Percentiles rank a stretch among this genome's conserved stretches.
These are phyloP conservation scores for Eupithecia vulgata DNA, from an alignment of 2,888 invertebrate species.

Conservation along the genomic window DNA sequence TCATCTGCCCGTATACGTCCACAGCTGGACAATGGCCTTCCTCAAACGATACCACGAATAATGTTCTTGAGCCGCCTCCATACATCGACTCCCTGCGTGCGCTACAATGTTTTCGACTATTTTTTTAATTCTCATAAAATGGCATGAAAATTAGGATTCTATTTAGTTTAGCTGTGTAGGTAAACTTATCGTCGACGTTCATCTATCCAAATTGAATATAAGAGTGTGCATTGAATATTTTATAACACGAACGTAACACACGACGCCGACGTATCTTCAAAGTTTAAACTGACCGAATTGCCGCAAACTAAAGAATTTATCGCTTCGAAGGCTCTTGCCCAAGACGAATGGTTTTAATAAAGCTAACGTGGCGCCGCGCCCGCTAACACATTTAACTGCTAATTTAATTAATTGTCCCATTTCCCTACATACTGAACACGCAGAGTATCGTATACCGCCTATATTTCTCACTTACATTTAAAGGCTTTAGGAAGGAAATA, in stretches of 20 bases:
- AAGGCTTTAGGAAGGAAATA: constrained; percentile 53
- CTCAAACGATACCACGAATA: too few relatives aligned
- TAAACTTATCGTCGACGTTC: too few relatives aligned
- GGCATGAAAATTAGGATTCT: too few relatives aligned
- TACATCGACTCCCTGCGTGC: too few relatives aligned
- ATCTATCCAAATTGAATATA: too few relatives aligned
- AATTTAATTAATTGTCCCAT: constrained; percentile 81
- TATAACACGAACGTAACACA: neutral
- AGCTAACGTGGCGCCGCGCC: constrained; percentile 51
- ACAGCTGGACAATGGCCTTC: too few relatives aligned
- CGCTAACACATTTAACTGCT: constrained; percentile 71
- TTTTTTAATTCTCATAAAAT: too few relatives aligned
- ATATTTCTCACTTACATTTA: constrained; percentile 75
- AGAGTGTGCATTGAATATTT: neutral
- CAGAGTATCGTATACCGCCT: constrained; percentile 54
- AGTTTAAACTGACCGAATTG: neutral
- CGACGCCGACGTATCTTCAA: neutral
- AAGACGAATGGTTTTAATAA: constrained; percentile 78
- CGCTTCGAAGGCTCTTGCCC: neutral
- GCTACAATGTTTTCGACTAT: too few relatives aligned
- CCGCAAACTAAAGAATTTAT: constrained; percentile 2
- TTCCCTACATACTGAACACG: constrained; percentile 69
- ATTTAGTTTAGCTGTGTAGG: too few relatives aligned
- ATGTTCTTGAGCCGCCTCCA: too few relatives aligned
- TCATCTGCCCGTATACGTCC: too few relatives aligned